Percentiles rank a stretch among this genome's conserved stretches.
Evolutionary conservation across 2,113 vertebrate genomes (phyloP).

Genomic region (Poeciliopsis turrubarensis): DNA sequence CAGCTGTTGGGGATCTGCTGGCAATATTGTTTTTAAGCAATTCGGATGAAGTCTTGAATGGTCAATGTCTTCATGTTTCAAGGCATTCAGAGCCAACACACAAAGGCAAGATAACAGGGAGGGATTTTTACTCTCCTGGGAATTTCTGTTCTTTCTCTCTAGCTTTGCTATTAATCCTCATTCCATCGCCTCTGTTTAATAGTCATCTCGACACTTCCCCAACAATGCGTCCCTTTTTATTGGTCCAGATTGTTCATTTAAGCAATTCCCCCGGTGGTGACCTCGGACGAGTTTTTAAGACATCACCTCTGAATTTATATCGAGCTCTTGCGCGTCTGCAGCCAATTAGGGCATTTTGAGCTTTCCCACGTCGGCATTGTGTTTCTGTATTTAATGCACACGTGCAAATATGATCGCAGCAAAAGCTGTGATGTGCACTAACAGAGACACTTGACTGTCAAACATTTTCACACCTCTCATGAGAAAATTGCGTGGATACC

Average conservation of each 20-base stretch:
- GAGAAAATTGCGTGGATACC: slow-evolving; percentile 10
- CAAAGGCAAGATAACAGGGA: slow-evolving; percentile 18
- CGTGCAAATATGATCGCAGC: slow-evolving; percentile 1
- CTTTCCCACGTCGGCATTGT: not conserved
- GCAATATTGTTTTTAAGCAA: slow-evolving; percentile 17
- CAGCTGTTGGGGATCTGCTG: not conserved
- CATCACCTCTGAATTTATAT: slow-evolving; percentile 18
- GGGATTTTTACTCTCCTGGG: slow-evolving; percentile 18
- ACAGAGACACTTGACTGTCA: slow-evolving; percentile 33
- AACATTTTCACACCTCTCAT: slow-evolving; percentile 35
- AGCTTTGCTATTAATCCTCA: slow-evolving; percentile 32
- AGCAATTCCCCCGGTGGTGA: slow-evolving; percentile 9
- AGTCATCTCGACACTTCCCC: slow-evolving; percentile 19
- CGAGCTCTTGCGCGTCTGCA: not conserved
- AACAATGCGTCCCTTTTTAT: not conserved
- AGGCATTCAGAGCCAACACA: slow-evolving; percentile 22
- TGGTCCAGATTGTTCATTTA: slow-evolving; percentile 12
- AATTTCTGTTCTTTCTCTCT: slow-evolving; percentile 24
- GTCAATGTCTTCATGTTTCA: slow-evolving; percentile 12
- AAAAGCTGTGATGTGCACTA: slow-evolving; percentile 19
- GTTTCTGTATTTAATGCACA: slow-evolving; percentile 4
- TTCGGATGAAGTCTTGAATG: slow-evolving; percentile 12
- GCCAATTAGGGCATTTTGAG: slow-evolving; percentile 11
- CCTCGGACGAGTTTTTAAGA: slow-evolving; percentile 7
- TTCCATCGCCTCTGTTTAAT: slow-evolving; percentile 21